Base-by-base conservation (phyloP, 2,113 vertebrate genomes). In the Nycticryphes semicollaris region DNA sequence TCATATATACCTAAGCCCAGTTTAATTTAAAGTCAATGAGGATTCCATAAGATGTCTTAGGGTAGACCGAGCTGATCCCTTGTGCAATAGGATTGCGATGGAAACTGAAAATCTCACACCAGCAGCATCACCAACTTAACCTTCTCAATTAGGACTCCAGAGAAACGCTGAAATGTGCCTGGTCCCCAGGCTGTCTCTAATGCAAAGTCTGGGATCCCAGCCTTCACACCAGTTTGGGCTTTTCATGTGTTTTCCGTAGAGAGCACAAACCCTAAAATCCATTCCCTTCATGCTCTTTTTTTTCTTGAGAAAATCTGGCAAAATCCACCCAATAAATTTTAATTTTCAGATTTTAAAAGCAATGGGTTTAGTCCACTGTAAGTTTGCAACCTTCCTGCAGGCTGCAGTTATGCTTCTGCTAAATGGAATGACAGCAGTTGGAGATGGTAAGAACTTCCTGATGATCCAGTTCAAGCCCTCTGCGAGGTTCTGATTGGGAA, bases 11-110 rank as follows among this genome's bases (percentile, higher is more conserved):
- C 57, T 67, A 63, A 87, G 28, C 11, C 78, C n/a, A 59, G 31
- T 33, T 75, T 25, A 16, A 33, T 24, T 66, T 39, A 5, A 60
- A 79, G 10, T 43, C 12, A 5, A 2, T 43, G 45, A 48, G 8
- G 14, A 30, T 53, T 72, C 45, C 35, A 47, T 63, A 50, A 33
- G 27, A 72, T 22, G 62, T 67, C 14, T 54, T 63, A 31, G 12
- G 15, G 22, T 5, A 87, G 37, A 72, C 39, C 74, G 77, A 66
- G 59, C 35, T 72, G 59, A 28, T 76, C 53, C 23, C 31, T 85
- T 37, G 31, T 64, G 62, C 73, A 45, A 1, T 7, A 21, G 10
- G 50, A 53, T n/a, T 41, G 17, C 0, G 0, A 4, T 25, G 50
- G 73, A 62, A 89, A 60, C n/a, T 30, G 19, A 24, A 84, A 81